Base-by-base conservation (phyloP, 2,888 invertebrate genomes). In the Clunio marinus region DNA sequence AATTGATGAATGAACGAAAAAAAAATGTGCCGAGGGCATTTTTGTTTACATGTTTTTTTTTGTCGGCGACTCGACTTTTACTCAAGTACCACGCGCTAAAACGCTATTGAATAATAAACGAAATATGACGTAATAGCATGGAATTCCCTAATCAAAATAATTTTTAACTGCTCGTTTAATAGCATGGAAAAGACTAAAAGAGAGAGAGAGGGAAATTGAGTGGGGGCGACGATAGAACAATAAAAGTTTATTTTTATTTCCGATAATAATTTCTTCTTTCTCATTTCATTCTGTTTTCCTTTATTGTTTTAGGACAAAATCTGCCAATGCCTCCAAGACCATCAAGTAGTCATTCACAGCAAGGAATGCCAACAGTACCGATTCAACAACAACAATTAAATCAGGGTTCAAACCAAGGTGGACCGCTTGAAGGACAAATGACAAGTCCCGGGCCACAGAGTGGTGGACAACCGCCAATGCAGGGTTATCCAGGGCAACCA, bases 321-420 rank as follows among this genome's bases (percentile, higher is more conserved):
- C 89, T 93, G 87, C 90, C 93, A 82, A 94, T 95, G 89, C 94
- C 95, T 79, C 92, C 93, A 78, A 88, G 95, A 78, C 95, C 95
- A 80, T 91, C 94, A 76, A 94, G 94, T 80, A 86, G 86, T 77
- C 88, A 85, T 73, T 82, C 86, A 81, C 78, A 88, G 83, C 84
- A 81, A 80, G 79, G 77, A 81, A 80, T 71, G 76, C 77, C 73
- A 77, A 77, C 69, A 71, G 51, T 68, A 22, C 72, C 68, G 27
- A 24, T 15, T 17, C 35, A 24, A 27, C 66, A 13, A 66, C 69
- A 66, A 41, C 55, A 35, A 62, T 27, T 46, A 20, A 45, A 51
- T n/a, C 60, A 37, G 17, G 46, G 46, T 32, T 65, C 63, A 67
- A 28, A 17, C 24, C 59, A 28, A 45, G 51, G 22, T 59, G 17